Evolutionary conservation across 2,113 vertebrate species (phyloP), one percentile per base, ranked within the genome.

Genomic region (Xyrauchen texanus): DNA sequence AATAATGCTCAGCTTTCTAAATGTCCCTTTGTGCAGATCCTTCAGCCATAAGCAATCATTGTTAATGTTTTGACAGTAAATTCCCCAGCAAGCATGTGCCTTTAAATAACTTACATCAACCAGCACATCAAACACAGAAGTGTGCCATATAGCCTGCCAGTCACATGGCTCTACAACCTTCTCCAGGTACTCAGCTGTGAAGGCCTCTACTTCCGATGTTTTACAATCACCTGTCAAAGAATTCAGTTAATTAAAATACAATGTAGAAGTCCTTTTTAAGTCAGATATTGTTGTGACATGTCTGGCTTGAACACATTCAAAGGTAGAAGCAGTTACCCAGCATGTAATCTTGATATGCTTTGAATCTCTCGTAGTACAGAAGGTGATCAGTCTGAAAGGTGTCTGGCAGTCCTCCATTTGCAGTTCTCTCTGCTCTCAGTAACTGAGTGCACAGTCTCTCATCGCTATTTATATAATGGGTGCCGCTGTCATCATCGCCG

Each of bases 341-440:
- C 82, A 98, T 94, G 80, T 96, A 98, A 89, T 99, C 97, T 85
- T 98, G 97, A 80, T 97, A 98, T 0, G 93, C 93, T 65, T 94
- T 94, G 87, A 99, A 99, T 58, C 97, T 86, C 82, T 99, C 97
- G 0, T 97, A 99, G 85, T 96, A 96, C 51, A 98, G 85, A 65
- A 99, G 93, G n/a, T 93, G 89, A 83, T 89, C 88, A 0, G 97
- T 98, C 70, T 95, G 93, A 81, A 98, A 97, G 16, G 91, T 88
- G 71, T 95, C 94, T 0, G 95, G 97, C 10, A 99, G 93, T 47
- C 67, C 42, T 2, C 85, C 84, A 4, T 88, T 89, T 9, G 86
- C 88, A 2, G 85, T 85, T 3, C 78, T 89, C 74, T 91, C 89
- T 7, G 86, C 85, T 81, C 91, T 91, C 80, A 91, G 92, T 83